phyloP scores from a whole-genome alignment of 1,140 invertebrate genomes.

The Caerostris darwini region DNA sequence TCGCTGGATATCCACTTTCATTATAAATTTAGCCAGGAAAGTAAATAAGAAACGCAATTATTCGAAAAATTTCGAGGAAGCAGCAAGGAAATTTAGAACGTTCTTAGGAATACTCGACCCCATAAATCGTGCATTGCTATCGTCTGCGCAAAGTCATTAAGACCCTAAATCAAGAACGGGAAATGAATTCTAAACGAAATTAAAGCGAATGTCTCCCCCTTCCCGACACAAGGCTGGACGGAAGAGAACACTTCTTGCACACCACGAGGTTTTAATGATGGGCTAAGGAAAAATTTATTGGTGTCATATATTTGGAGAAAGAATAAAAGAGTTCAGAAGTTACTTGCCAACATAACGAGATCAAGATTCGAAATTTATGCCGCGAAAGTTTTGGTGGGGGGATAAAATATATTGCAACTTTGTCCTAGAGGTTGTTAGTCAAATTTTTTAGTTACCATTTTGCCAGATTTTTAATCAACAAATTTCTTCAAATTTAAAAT shows the following conservation, averaged over 20 bases:
- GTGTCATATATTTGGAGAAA: constrained; percentile 35
- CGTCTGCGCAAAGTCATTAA: not conserved
- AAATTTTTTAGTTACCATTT: no score
- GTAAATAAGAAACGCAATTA: no score
- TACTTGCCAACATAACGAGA: constrained; percentile 44
- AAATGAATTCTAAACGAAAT: constrained; percentile 64
- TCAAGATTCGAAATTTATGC: constrained; percentile 45
- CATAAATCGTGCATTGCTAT: constrained; percentile 16
- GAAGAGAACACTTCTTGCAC: not conserved
- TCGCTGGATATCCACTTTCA: no score
- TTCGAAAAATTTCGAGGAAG: no score
- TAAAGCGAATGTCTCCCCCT: constrained; percentile 43
- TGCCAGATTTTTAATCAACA: no score
- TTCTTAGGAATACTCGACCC: not conserved
- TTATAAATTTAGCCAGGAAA: no score
- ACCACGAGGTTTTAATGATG: constrained; percentile 51
- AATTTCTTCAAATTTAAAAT: no score
- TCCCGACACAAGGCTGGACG: not conserved
- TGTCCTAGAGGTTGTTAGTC: no score
- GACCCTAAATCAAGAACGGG: constrained; percentile 44
- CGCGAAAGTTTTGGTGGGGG: not conserved
- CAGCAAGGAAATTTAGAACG: no score
- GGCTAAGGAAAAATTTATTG: constrained; percentile 61
- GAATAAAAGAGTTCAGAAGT: constrained; percentile 49
- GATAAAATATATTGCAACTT: not conserved